Percentiles rank a stretch among this genome's conserved stretches.
Conservation (phyloP, 2,888 invertebrate genomes). For the Endotricha flammealis region DNA sequence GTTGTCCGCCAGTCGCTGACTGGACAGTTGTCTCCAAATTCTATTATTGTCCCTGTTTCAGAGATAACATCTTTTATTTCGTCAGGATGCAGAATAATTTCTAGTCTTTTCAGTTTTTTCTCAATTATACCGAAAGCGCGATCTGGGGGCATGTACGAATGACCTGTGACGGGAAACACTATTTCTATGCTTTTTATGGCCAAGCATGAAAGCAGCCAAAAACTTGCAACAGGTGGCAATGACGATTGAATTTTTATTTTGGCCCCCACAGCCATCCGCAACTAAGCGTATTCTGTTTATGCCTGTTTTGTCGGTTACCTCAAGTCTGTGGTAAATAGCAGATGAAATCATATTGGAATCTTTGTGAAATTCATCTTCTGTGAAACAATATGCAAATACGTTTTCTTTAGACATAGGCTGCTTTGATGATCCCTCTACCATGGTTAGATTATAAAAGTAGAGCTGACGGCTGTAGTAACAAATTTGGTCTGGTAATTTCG, state of each 20-base stretch:
- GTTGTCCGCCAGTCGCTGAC: too few relatives aligned
- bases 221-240: slow-evolving; percentile 15
- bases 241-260: slow-evolving; percentile 19
- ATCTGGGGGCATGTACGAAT: too few relatives aligned
- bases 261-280: slow-evolving; percentile 20
- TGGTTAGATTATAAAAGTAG: slow-evolving; percentile 22
- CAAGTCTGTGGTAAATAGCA: slow-evolving; percentile 17
- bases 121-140: too few relatives aligned
- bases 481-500: slow-evolving; percentile 26
- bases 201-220: too few relatives aligned
- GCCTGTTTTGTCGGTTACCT: slow-evolving; percentile 19
- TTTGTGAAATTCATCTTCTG: slow-evolving; percentile 21
- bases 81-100: neutral
- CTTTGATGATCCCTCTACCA: slow-evolving; percentile 16
- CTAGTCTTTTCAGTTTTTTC: too few relatives aligned
- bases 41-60: neutral
- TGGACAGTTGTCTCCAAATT: too few relatives aligned
- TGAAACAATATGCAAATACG: slow-evolving; percentile 28
- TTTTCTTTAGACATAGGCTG: slow-evolving; percentile 21
- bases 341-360: slow-evolving; percentile 20
- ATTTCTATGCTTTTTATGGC: too few relatives aligned
- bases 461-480: slow-evolving; percentile 21
- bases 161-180: too few relatives aligned
- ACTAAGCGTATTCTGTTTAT: slow-evolving; percentile 17
- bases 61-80: neutral